phyloP scores from a whole-genome alignment of 2,113 vertebrate species.

The Tachysurus fulvidraco region DNA sequence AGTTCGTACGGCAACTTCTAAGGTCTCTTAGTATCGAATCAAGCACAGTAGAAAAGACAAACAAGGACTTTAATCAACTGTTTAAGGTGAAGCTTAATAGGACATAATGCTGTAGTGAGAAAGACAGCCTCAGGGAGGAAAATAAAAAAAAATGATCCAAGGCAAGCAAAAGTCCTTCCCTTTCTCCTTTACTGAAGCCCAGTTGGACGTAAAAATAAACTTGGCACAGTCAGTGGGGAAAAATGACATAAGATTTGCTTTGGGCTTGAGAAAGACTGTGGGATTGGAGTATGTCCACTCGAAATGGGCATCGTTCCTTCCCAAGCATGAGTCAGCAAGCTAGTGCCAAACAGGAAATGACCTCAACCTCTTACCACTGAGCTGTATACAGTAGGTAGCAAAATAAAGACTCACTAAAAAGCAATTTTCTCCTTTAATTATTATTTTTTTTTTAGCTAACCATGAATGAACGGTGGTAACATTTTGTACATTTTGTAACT shows the following conservation, averaged over 20 bases:
- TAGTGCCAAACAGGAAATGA: slow-evolving; percentile 58
- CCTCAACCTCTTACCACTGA: slow-evolving; percentile 19
- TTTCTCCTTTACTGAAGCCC: slow-evolving; percentile 53
- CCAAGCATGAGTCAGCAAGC: slow-evolving; percentile 46
- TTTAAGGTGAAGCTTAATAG: slow-evolving; percentile 40
- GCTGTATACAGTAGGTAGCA: background rate
- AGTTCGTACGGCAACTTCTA: background rate
- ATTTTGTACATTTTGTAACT: background rate
- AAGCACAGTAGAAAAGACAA: slow-evolving; percentile 19
- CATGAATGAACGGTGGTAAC: background rate
- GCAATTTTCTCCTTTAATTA: background rate
- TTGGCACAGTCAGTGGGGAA: slow-evolving; percentile 61
- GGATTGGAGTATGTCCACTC: slow-evolving; percentile 63
- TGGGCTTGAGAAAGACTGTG: slow-evolving; percentile 57
- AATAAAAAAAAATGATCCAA: background rate
- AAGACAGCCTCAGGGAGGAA: slow-evolving; percentile 47
- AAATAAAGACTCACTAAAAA: slow-evolving; percentile 8
- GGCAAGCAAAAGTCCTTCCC: background rate
- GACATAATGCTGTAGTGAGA: slow-evolving; percentile 45
- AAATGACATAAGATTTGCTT: slow-evolving; percentile 62
- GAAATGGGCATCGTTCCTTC: slow-evolving; percentile 59
- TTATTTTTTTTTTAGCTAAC: background rate
- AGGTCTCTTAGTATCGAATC: slow-evolving; percentile 39
- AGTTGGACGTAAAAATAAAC: slow-evolving; percentile 66
- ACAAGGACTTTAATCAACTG: slow-evolving; percentile 47